Conservation (phyloP, 2,797 vertebrate genomes). For the Sebastes cheni region DNA sequence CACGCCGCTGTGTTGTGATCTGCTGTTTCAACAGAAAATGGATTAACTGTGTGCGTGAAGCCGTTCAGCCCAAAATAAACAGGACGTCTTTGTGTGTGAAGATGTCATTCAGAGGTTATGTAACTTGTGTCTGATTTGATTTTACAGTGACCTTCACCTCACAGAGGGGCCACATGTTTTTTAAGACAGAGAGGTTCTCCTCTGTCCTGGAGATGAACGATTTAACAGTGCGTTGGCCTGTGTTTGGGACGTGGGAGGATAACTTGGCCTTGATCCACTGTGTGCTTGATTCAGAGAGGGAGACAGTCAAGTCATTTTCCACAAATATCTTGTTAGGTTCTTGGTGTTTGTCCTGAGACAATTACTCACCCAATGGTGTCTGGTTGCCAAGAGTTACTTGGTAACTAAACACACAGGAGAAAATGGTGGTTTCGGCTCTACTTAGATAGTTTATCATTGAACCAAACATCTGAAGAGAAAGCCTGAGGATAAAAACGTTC, state of each 20-base stretch:
- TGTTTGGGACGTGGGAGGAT: conserved; percentile 55
- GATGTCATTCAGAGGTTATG: conserved; percentile 33
- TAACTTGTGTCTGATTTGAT: conserved; percentile 41
- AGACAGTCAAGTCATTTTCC: conserved; percentile 42
- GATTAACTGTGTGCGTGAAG: conserved; percentile 17
- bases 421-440: background rate
- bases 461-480: conserved; percentile 2
- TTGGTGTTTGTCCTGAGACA: conserved; percentile 30
- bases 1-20: conserved; percentile 9
- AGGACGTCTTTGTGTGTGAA: conserved; percentile 28
- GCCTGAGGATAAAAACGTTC: background rate
- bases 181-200: conserved; percentile 22
- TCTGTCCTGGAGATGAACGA: conserved; percentile 17
- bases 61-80: conserved; percentile 46
- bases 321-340: conserved; percentile 38
- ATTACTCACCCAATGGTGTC: conserved; percentile 4
- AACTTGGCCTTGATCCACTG: conserved; percentile 30
- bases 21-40: conserved; percentile 13
- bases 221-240: conserved; percentile 52
- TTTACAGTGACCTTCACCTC: conserved; percentile 44
- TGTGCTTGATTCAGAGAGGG: conserved; percentile 32
- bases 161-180: conserved; percentile 25
- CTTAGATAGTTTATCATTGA: background rate
- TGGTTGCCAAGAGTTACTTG: conserved; percentile 7
- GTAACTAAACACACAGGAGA: conserved; percentile 3